Base-by-base conservation (phyloP, 2,888 invertebrate species). In the Dione juno region DNA sequence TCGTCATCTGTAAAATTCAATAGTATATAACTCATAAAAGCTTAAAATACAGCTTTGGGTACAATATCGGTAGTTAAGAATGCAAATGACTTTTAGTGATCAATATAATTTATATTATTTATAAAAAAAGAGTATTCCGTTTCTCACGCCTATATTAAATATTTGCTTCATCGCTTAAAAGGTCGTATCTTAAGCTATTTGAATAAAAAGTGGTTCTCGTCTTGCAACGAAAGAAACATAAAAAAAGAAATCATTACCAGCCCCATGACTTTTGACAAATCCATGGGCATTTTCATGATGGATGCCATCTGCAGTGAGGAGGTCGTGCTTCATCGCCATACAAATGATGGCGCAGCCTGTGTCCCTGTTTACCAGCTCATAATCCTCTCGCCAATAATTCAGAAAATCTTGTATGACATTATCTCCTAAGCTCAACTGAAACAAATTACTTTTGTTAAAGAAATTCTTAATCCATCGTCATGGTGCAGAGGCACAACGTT, bases 301-400 rank as follows among this genome's bases (percentile, higher is more conserved):
- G 73, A 92, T 86, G 73, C 81, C 74, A 50, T 89, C 86, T 0
- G 83, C 87, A 0, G 80, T 80, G 50, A 92, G 43, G 19, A 92
- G 84, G 64, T 89, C 86, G 43, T 88, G 78, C 76, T 90, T 89
- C 71, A 77, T 48, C 0, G 86, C 87, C 86, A 92, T 87, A 82
- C 92, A 92, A 72, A 89, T 77, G 48, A 92, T 75, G 76, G 88
- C 82, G 76, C 92, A 92, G 64, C 92, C 92, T 61, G 88, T 66
- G 21, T 90, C 89, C 0, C 83, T 76, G 80, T 89, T 87, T 76
- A 88, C 73, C 66, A 91, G 80, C 50, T 83, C 80, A 70, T 88
- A 88, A 72, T 89, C 89, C 72, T 90, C 89, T 43, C 81, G 82
- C 92, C 92, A 92, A 82, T 86, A 92, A 81, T 88, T 88, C 73